These are phyloP conservation scores for Cabera pusaria DNA, from an alignment of 2,888 invertebrate species.

Conservation along the genomic window DNA sequence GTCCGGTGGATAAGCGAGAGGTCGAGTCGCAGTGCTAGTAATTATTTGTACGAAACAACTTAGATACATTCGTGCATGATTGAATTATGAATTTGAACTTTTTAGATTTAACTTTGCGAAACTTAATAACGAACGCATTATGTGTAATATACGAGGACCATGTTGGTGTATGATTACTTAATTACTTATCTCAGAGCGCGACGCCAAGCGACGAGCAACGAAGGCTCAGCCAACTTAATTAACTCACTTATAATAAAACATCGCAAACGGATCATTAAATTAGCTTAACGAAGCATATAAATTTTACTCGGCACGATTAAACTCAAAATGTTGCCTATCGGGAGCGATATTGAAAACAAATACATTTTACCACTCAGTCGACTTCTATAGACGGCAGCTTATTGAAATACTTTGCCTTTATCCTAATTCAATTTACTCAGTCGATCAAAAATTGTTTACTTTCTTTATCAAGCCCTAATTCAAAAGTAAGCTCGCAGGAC, in stretches of 20 bases:
- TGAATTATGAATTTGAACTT: slow-evolving; percentile 11
- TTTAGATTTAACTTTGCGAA: slow-evolving; percentile 5
- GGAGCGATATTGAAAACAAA: slow-evolving; percentile 16
- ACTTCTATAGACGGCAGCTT: slow-evolving; percentile 5
- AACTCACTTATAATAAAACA: slow-evolving; percentile 56
- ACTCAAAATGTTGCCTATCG: slow-evolving; percentile 11
- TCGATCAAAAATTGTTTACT: slow-evolving; percentile 19
- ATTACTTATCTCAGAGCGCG: slow-evolving; percentile 37
- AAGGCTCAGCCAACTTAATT: slow-evolving; percentile 51
- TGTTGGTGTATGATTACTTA: slow-evolving; percentile 37
- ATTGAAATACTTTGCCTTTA: slow-evolving; percentile 15
- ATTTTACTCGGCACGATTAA: slow-evolving; percentile 19
- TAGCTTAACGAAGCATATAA: slow-evolving; percentile 41
- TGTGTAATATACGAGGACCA: slow-evolving; percentile 26
- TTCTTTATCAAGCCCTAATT: slow-evolving; percentile 15
- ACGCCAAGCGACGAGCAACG: slow-evolving; percentile 26
- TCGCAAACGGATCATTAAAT: slow-evolving; percentile 49
- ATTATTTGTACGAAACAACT: slow-evolving; percentile 20
- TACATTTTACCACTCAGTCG: slow-evolving; percentile 8
- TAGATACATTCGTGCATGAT: slow-evolving; percentile 8
- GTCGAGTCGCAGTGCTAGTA: slow-evolving; percentile 9
- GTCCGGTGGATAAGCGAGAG: slow-evolving; percentile 36
- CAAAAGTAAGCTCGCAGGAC: slow-evolving; percentile 20
- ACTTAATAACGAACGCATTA: slow-evolving; percentile 9
- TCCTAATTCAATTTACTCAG: slow-evolving; percentile 14